Evolutionary conservation across 2,797 vertebrate genomes (phyloP).

Genomic region (Otus scops): DNA sequence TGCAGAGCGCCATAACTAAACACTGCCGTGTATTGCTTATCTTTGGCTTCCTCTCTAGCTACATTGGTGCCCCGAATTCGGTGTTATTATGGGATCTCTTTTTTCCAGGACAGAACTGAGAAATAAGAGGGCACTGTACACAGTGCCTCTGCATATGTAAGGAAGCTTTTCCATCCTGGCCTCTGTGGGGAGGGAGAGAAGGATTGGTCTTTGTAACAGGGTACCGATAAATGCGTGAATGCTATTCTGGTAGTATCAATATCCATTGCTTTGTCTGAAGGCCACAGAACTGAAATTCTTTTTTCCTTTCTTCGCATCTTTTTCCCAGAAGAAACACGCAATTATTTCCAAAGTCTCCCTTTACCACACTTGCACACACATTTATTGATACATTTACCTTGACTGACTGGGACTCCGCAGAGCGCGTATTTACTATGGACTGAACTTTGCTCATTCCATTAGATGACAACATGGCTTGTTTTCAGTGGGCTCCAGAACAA

Average conservation of each 20-base stretch:
- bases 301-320: neutral
- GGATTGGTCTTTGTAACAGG: neutral
- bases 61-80: neutral
- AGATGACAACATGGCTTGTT: neutral
- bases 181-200: neutral
- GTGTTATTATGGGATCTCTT: neutral
- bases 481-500: neutral
- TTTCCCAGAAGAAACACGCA: neutral
- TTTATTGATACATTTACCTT: neutral
- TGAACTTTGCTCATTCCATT: neutral
- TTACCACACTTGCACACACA: neutral
- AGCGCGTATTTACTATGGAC: neutral
- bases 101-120: neutral
- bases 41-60: neutral
- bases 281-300: neutral
- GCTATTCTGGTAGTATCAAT: neutral
- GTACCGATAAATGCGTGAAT: neutral
- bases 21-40: neutral
- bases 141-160: neutral
- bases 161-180: neutral
- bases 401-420: neutral
- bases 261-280: neutral
- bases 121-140: neutral
- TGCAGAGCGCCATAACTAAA: neutral
- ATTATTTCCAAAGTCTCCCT: neutral